Evolutionary conservation across 2,113 vertebrate species (phyloP).

Genomic region (Hydrolagus affinis): DNA sequence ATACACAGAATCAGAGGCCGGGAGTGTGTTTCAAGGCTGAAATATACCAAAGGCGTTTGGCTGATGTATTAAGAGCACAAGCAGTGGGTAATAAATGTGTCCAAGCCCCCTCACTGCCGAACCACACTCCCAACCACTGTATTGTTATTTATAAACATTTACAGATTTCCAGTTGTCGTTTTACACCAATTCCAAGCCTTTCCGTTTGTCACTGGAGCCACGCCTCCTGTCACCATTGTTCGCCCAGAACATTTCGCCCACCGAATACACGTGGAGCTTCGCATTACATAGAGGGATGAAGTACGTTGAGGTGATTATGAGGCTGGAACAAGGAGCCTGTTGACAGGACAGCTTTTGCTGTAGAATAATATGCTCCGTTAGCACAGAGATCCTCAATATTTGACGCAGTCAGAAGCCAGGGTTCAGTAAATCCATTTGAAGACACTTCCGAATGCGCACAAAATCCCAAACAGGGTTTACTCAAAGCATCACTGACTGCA

Average conservation of each 20-base stretch:
- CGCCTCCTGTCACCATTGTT: background rate
- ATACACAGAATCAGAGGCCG: background rate
- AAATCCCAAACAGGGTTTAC: background rate
- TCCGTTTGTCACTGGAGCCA: background rate
- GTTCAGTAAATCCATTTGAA: background rate
- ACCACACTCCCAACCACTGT: background rate
- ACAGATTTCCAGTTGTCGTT: background rate
- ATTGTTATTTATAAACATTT: conserved; percentile 25
- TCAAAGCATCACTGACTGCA: background rate
- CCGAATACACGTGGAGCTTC: background rate
- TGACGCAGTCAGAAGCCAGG: background rate
- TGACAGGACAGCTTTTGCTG: background rate
- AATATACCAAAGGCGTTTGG: background rate
- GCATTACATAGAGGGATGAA: background rate
- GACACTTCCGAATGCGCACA: no score
- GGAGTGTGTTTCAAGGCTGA: background rate
- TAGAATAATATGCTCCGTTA: background rate
- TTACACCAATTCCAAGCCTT: background rate
- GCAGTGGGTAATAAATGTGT: background rate
- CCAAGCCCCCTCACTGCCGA: background rate
- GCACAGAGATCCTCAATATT: background rate
- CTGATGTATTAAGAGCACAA: background rate
- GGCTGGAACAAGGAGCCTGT: background rate
- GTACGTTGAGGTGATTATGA: conserved; percentile 5
- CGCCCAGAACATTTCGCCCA: background rate